Conservation (phyloP, 2,113 vertebrate genomes). For the Mellivora capensis region DNA sequence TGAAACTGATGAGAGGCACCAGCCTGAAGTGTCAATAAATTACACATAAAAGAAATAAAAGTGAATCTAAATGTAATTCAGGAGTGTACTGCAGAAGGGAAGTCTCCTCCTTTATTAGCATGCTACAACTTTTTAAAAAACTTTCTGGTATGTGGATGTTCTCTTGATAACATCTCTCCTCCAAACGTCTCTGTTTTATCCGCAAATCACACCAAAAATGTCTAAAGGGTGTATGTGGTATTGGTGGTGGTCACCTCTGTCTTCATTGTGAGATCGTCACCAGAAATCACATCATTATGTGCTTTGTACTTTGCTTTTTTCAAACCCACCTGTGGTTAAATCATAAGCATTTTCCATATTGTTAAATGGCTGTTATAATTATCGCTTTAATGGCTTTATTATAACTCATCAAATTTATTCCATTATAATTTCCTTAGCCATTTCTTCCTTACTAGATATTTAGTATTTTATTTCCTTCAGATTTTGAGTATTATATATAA, state of each 20-base stretch:
- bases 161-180: neutral
- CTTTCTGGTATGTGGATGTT: neutral
- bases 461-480: constrained; percentile 14
- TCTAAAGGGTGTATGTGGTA: neutral
- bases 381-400: constrained; percentile 24
- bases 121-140: neutral
- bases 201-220: neutral
- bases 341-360: constrained; percentile 32
- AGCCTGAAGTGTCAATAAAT: neutral
- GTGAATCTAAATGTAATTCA: neutral
- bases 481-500: constrained; percentile 37
- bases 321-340: neutral
- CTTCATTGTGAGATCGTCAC: neutral
- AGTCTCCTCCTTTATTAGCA: neutral
- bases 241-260: neutral
- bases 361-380: constrained; percentile 6
- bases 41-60: neutral
- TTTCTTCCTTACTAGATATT: constrained; percentile 37
- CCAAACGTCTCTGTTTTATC: neutral
- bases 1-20: neutral
- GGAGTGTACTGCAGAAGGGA: neutral
- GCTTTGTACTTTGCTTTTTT: neutral
- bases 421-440: neutral
- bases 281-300: neutral
- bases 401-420: constrained; percentile 8